Percentiles rank a stretch among this genome's conserved stretches.
Conservation (phyloP, 2,113 vertebrate species). For the Bolborhynchus lineola region DNA sequence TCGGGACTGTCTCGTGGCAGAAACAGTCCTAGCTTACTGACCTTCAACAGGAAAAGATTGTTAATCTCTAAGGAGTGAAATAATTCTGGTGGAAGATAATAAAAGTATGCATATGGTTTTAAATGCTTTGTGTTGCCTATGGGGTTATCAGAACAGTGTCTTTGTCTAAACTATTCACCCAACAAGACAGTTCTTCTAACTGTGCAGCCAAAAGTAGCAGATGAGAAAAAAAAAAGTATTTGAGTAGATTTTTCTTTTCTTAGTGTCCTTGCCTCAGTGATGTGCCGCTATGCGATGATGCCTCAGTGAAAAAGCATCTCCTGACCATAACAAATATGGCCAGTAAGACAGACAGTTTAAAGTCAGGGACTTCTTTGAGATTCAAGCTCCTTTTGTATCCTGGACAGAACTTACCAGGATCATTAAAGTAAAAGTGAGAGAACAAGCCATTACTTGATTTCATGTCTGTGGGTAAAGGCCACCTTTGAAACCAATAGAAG, state of each 20-base stretch:
- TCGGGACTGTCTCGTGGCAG: neutral
- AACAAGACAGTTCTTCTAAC: neutral
- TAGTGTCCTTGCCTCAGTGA: neutral
- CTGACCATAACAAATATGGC: neutral
- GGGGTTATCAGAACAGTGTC: neutral
- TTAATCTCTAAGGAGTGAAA: neutral
- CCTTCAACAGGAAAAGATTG: neutral
- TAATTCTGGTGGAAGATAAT: neutral
- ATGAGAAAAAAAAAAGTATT: neutral
- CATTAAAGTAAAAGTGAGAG: conserved; percentile 12
- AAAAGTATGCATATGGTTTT: neutral
- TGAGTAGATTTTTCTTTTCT: neutral
- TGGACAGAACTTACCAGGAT: neutral
- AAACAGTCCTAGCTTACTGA: neutral
- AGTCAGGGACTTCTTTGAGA: neutral
- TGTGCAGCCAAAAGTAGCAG: neutral
- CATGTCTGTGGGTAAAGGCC: neutral
- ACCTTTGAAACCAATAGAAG: neutral
- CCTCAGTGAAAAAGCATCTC: neutral
- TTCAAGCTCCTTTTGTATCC: neutral
- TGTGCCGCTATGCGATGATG: accelerated
- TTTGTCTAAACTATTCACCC: neutral
- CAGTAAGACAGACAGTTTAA: neutral
- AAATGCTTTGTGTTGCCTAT: neutral
- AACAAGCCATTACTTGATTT: neutral